These are phyloP conservation scores for Candidula unifasciata DNA, from an alignment of 2,888 invertebrate species.

Conservation along the genomic window DNA sequence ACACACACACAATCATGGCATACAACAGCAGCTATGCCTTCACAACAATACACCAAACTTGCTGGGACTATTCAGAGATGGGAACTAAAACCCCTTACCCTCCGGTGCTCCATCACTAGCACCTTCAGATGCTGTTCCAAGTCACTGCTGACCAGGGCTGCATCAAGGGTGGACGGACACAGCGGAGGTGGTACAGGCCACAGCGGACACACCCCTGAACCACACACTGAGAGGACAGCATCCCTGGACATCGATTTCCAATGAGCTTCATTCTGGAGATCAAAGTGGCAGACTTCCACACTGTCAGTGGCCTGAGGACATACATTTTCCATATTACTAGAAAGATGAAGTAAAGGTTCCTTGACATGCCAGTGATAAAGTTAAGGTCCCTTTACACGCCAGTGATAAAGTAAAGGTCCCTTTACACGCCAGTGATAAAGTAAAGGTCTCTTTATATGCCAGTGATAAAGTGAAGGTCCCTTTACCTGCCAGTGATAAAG, in stretches of 20 bases:
- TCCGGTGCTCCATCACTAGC: constrained; percentile 73
- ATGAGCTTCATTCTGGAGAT: constrained; percentile 72
- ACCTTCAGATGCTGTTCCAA: constrained; percentile 75
- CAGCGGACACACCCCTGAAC: constrained; percentile 61
- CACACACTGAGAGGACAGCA: constrained; percentile 75
- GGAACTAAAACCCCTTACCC: constrained; percentile 61
- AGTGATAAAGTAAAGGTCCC: too few relatives aligned
- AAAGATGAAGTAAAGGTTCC: too few relatives aligned
- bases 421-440: too few relatives aligned
- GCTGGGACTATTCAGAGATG: background rate
- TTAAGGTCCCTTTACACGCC: too few relatives aligned
- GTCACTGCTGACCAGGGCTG: constrained; percentile 73
- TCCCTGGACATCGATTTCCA: constrained; percentile 78
- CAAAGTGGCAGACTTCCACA: constrained; percentile 76
- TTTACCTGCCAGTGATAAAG: too few relatives aligned
- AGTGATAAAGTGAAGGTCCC: too few relatives aligned
- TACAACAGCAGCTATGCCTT: background rate
- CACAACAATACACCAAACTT: background rate
- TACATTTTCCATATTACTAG: too few relatives aligned
- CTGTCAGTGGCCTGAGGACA: constrained; percentile 70
- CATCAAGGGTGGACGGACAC: constrained; percentile 68
- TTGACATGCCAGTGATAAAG: too few relatives aligned
- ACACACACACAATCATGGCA: too few relatives aligned
- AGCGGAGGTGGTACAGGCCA: constrained; percentile 75
- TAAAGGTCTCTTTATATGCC: too few relatives aligned